Evolutionary conservation across 2,888 invertebrate species (phyloP), one percentile per base, ranked within the genome.

Genomic region (Drosophila kambysellisi): DNA sequence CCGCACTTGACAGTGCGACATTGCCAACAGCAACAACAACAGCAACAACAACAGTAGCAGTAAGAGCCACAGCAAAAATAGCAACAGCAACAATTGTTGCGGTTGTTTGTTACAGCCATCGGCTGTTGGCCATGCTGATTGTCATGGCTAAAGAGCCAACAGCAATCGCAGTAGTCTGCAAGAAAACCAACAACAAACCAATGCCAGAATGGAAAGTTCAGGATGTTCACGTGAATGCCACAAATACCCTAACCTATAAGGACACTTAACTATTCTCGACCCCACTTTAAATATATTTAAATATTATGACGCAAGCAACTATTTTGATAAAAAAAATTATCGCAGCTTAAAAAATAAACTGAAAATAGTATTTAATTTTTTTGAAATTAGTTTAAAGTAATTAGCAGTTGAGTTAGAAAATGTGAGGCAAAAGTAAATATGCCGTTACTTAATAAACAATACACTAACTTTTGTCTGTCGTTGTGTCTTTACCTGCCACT

Each of bases 1-100:
- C 81, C 87, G 70, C 89, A 83, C 87, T 87, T 90, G 83, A 86
- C 84, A 86, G 74, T 88, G 83, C 70, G 81, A 86, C 90, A 86
- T 74, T 72, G 76, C 11, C 70, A 56, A 15, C 66, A 69, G 37
- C 64, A 79, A 32, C 67, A 67, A 8, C 66, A 58, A n/a, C 20
- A 51, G 37, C 66, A 61, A 17, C 53, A 64, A 43, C 51, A 65
- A 20, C 72, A 46, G 12, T 59, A 53, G 57, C 71, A 63, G 50
- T 50, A 54, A 50, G n/a, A 67, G 60, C 50, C 69, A 64, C 68
- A 54, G 59, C 51, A 68, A 30, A n/a, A 30, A 43, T 41, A 71
- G 58, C 67, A 70, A 56, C 70, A 62, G 67, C 83, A 89, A 70
- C 89, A 83, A 79, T 89, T 84, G 80, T 69, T 87, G 83, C 78